Conservation (phyloP, 2,113 vertebrate genomes). For the Tragelaphus imberbis region DNA sequence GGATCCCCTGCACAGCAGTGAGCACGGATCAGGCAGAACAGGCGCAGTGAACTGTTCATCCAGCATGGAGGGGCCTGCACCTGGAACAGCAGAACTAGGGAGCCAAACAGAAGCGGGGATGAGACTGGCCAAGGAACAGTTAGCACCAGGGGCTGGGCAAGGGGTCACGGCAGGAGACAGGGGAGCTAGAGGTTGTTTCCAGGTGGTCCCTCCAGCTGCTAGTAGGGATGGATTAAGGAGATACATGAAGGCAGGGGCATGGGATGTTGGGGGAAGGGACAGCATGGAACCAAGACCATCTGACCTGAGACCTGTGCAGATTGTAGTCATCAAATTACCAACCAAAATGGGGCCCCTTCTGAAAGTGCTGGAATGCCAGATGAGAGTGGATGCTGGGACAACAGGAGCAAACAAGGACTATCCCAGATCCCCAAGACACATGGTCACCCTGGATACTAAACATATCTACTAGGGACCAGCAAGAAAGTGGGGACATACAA, state of each 20-base stretch:
- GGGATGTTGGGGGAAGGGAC: background rate
- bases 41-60: accelerated
- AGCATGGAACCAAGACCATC: background rate
- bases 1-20: background rate
- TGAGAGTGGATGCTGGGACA: background rate
- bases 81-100: background rate
- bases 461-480: background rate
- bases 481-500: background rate
- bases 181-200: background rate
- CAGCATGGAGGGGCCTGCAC: background rate
- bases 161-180: background rate
- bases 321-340: background rate
- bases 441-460: background rate
- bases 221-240: background rate
- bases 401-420: background rate
- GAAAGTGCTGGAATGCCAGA: background rate
- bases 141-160: background rate
- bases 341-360: background rate
- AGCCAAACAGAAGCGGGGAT: background rate
- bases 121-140: background rate
- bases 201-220: background rate
- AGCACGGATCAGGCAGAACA: background rate
- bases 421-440: background rate
- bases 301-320: background rate
- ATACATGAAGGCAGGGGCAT: background rate